These are phyloP conservation scores for Hypotaenidia philippensis DNA, from an alignment of 2,797 vertebrate species.

Conservation along the genomic window DNA sequence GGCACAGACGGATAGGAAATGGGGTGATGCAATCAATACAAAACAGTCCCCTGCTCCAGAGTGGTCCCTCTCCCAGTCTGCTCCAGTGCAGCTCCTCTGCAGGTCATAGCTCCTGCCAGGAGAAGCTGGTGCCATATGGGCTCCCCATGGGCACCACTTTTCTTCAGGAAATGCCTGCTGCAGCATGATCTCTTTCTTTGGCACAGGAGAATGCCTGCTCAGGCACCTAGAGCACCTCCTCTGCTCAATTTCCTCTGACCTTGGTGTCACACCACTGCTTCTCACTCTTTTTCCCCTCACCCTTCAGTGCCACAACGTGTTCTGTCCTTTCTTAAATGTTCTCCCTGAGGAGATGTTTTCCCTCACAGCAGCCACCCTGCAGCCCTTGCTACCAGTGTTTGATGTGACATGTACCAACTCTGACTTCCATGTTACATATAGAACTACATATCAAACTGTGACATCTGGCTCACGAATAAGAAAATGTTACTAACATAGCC, in stretches of 20 bases:
- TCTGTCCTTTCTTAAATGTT: neutral
- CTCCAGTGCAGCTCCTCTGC: neutral
- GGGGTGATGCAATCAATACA: neutral
- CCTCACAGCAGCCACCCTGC: fast-evolving
- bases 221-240: fast-evolving
- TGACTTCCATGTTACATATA: fast-evolving
- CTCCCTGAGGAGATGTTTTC: neutral
- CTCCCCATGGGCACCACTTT: neutral
- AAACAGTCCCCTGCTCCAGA: neutral
- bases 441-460: neutral
- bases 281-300: neutral
- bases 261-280: fast-evolving
- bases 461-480: neutral
- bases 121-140: neutral
- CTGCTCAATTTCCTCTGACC: neutral
- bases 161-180: neutral
- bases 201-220: neutral
- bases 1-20: fast-evolving
- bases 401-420: fast-evolving
- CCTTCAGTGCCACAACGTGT: fast-evolving
- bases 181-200: fast-evolving
- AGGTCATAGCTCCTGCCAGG: neutral
- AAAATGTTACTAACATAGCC: neutral
- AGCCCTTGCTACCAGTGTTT: fast-evolving
- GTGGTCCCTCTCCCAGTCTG: neutral